Percentiles rank a stretch among this genome's conserved stretches.
These are phyloP conservation scores for Blastobasis adustella DNA, from an alignment of 2,888 invertebrate genomes.

Conservation along the genomic window DNA sequence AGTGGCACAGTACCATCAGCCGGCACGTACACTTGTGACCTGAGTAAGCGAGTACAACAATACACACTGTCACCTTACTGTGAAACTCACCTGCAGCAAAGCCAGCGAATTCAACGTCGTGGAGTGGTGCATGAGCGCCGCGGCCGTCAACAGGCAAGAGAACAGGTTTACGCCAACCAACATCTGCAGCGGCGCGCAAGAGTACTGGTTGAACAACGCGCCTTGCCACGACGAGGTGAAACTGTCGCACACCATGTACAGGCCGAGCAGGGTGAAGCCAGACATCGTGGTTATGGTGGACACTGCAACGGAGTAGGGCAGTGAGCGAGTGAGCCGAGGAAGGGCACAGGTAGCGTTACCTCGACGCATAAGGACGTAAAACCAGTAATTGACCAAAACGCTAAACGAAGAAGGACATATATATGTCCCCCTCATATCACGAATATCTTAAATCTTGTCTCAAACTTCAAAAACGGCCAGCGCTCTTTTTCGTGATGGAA, in stretches of 20 bases:
- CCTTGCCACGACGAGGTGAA: constrained; percentile 99
- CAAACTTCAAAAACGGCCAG: no score
- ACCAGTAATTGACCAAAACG: no score
- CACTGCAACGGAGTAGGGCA: constrained; percentile 31
- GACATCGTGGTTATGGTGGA: constrained; percentile 85
- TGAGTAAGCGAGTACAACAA: no score
- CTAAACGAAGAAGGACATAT: no score
- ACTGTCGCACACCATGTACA: constrained; percentile 96
- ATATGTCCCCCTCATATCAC: no score
- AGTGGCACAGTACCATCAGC: no score
- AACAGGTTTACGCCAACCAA: constrained; percentile 92
- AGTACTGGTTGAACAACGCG: constrained; percentile 86
- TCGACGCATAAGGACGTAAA: no score
- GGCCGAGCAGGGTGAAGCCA: constrained; percentile 87
- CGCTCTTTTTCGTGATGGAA: no score
- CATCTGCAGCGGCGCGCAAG: constrained; percentile 49
- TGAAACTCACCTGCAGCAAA: constrained; percentile 27
- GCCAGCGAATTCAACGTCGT: constrained; percentile 63
- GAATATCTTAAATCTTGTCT: no score
- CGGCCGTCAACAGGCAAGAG: constrained; percentile 90
- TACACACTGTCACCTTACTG: no score
- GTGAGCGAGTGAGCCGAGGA: not conserved
- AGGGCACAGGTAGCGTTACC: no score
- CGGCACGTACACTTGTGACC: no score
- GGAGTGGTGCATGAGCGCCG: constrained; percentile 89